Conservation (phyloP, 1,140 invertebrate genomes). For the Dreissena rostriformis region DNA sequence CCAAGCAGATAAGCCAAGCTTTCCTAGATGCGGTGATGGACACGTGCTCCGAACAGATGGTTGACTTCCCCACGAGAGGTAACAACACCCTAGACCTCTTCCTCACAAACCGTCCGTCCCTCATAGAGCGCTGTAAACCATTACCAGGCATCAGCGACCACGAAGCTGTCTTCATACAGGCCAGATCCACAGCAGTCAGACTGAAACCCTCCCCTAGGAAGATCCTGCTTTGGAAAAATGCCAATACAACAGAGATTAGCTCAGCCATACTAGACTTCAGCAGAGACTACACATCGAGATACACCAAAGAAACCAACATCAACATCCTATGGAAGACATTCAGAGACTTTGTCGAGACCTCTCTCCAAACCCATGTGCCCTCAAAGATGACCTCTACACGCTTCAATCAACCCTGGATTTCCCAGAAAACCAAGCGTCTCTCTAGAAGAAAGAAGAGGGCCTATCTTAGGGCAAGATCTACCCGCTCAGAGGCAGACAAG, state of each 20-base stretch:
- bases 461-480: too few relatives aligned
- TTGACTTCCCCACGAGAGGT: background rate
- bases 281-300: background rate
- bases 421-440: too few relatives aligned
- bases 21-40: background rate
- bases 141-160: constrained; percentile 12
- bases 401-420: too few relatives aligned
- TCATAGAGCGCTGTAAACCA: background rate
- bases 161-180: background rate
- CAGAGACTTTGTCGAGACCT: too few relatives aligned
- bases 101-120: background rate
- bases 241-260: too few relatives aligned
- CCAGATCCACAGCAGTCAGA: background rate
- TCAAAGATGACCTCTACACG: too few relatives aligned
- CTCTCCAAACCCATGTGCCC: too few relatives aligned
- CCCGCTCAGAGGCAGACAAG: too few relatives aligned
- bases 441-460: too few relatives aligned
- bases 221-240: too few relatives aligned
- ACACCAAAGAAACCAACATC: background rate
- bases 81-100: too few relatives aligned
- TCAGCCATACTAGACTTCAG: background rate
- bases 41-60: constrained; percentile 15
- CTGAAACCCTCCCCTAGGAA: background rate
- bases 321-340: constrained; percentile 18
- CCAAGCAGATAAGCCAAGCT: background rate